A percentile compares a stretch with the other conserved stretches of the same genome.
Conservation (phyloP, 2,888 invertebrate species). For the Torymus auratus region DNA sequence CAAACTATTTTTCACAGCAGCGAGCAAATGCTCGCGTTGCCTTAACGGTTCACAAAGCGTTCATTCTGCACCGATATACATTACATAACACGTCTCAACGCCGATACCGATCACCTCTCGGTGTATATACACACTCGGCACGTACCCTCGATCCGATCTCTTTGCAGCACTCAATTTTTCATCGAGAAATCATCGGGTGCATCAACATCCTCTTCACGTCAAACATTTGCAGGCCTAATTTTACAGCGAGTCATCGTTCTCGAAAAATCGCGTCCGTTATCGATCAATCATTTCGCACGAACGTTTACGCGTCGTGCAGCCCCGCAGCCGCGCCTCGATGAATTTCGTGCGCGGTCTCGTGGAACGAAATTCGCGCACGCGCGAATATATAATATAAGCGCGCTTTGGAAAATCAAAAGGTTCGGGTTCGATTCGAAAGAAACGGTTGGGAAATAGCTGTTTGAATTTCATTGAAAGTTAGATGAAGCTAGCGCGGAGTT, state of each 20-base stretch:
- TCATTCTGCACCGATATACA: neutral
- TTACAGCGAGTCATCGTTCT: neutral
- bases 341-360: constrained; percentile 21
- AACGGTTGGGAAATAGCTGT: too few species aligned
- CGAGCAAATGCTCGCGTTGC: too few species aligned
- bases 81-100: neutral
- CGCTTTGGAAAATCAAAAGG: neutral
- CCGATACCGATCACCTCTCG: too few species aligned
- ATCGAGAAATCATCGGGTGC: too few species aligned
- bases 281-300: constrained; percentile 28
- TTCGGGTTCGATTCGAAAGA: too few species aligned
- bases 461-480: too few species aligned
- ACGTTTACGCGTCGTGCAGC: neutral
- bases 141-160: too few species aligned
- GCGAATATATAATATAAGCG: neutral
- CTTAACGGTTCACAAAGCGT: too few species aligned
- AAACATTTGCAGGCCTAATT: constrained; percentile 14
- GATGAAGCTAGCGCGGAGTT: too few species aligned
- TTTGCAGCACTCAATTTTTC: too few species aligned
- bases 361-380: constrained; percentile 12
- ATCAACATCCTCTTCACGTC: neutral
- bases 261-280: constrained; percentile 2
- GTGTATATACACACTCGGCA: too few species aligned
- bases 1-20: too few species aligned
- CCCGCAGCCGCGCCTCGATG: constrained; percentile 36